Base-by-base conservation (phyloP, 64 coral and sea anemone species). In the Montipora sp. region DNA sequence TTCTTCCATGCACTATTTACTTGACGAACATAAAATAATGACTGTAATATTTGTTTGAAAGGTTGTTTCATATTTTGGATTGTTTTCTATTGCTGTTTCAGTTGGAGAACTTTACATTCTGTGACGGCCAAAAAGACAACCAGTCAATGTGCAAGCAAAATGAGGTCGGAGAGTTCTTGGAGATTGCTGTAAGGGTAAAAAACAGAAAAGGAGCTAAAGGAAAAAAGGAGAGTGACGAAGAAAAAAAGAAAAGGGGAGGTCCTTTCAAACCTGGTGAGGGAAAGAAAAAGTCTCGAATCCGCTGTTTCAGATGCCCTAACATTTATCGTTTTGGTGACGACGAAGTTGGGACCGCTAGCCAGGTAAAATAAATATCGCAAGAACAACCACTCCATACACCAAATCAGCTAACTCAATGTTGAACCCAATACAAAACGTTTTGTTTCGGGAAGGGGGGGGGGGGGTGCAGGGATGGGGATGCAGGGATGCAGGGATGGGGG, bases 41-140 rank as follows among this genome's bases (percentile, higher is more conserved):
- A 55, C 51, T 55, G 9, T 55, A 9, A 9, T 55, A 55, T 63
- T 63, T 63, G 9, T 3, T 15, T 0, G 14, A 63, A 63, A 11
- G 59, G 14, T 12, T 3, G 13, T 63, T 63, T 63, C 59, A 7
- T 63, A 63, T 0, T 14, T 15, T 63, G 14, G 24, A 24, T 24
- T 14, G 8, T 7, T 11, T 63, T 7, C 16, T 5, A 18, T 21
- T 79, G 7, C 3, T n/a, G 47, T 79, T 79, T 15, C 18, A 79
- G 77, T 1, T 79, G 16, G 48, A 79, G n/a, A 79, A 79, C 77
- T 79, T 51, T 23, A 79, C 77, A 18, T 79, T 79, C 49, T 79
- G 77, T 7, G 77, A 79, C 10, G 77, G 77, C 7, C 24, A 24
- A 24, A 18, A 5, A n/a, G 5, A 0, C 1, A 21, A 48, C 2